A percentile compares a stretch with the other conserved stretches of the same genome.
Conservation (phyloP, 2,888 invertebrate species). For the Phortica magna region DNA sequence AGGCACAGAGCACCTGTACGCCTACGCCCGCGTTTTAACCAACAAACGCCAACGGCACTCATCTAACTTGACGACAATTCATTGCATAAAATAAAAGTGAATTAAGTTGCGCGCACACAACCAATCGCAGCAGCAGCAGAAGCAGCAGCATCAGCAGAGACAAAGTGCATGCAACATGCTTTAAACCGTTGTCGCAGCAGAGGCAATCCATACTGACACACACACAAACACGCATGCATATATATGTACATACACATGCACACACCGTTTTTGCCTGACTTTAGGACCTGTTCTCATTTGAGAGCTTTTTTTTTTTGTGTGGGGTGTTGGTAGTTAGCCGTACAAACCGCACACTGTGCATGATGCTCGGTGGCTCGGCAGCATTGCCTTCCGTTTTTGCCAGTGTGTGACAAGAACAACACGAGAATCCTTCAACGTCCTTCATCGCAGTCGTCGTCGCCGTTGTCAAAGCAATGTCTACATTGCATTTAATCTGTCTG, state of each 20-base stretch:
- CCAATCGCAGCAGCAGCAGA: not conserved
- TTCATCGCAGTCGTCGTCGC: slow-evolving; percentile 25
- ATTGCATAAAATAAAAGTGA: slow-evolving; percentile 31
- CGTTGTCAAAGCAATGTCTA: slow-evolving; percentile 43
- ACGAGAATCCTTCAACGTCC: slow-evolving; percentile 7
- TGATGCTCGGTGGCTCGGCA: not conserved
- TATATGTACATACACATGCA: not conserved
- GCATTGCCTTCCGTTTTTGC: not conserved
- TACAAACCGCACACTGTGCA: too few species aligned
- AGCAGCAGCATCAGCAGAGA: not conserved
- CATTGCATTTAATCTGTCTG: slow-evolving; percentile 49
- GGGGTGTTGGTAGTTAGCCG: too few species aligned
- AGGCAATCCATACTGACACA: not conserved
- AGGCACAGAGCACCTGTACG: not conserved
- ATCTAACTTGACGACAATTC: slow-evolving; percentile 9
- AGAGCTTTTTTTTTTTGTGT: not conserved
- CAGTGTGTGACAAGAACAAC: not conserved
- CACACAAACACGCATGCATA: not conserved
- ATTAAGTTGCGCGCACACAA: slow-evolving; percentile 2
- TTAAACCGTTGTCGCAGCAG: not conserved
- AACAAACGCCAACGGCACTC: not conserved
- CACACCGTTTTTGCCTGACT: not conserved
- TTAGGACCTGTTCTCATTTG: slow-evolving; percentile 17
- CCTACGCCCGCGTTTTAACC: too few species aligned
- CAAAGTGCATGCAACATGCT: not conserved